These are phyloP conservation scores for Mustela nigripes DNA, from an alignment of 2,113 vertebrate genomes.

Conservation along the genomic window DNA sequence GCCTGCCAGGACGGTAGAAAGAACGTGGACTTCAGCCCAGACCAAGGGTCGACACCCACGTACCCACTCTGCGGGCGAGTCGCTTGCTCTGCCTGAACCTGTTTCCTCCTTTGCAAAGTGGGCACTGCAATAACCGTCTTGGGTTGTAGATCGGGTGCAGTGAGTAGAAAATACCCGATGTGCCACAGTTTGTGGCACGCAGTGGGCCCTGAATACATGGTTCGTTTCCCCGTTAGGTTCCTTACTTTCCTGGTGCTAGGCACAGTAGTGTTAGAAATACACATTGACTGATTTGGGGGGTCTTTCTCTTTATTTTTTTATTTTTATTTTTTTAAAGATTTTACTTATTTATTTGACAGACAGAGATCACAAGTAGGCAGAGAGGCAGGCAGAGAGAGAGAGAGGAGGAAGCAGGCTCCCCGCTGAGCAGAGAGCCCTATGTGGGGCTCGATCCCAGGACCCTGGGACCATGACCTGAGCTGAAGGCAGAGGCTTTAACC, in stretches of 20 bases:
- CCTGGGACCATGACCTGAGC: too few species aligned
- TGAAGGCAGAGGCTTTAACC: too few species aligned
- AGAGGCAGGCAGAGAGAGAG: too few species aligned
- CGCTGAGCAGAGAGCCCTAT: too few species aligned
- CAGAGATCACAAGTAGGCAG: too few species aligned
- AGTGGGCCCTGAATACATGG: neutral
- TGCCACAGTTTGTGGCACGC: neutral
- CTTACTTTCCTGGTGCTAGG: neutral
- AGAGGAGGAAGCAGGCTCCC: too few species aligned
- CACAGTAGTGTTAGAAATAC: neutral
- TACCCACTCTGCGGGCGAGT: accelerated
- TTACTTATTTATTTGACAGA: too few species aligned
- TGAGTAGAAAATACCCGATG: neutral
- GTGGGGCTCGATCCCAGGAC: too few species aligned
- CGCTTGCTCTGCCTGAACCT: neutral
- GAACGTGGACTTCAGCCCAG: neutral
- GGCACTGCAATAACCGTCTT: neutral
- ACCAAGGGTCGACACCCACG: neutral
- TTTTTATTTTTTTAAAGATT: too few species aligned
- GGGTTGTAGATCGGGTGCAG: neutral
- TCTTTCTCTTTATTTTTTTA: neutral
- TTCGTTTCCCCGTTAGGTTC: neutral
- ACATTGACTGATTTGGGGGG: neutral
- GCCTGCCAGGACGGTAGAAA: neutral
- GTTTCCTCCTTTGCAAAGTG: neutral